phyloP scores from a whole-genome alignment of 2,113 vertebrate species.

The Nothocercus nigrocapillus region DNA sequence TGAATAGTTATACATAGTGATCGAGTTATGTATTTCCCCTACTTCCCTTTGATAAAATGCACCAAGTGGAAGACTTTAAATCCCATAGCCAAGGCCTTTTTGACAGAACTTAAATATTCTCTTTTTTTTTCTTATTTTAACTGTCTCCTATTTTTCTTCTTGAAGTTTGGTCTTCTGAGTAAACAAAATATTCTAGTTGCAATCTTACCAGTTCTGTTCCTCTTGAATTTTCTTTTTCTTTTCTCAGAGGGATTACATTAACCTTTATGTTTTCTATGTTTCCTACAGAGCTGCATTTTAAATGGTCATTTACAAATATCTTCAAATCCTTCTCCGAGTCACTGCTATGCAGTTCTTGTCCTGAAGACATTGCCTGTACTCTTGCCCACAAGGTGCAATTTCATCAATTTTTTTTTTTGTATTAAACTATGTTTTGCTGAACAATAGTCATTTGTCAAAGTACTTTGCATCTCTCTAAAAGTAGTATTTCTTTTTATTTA shows the following conservation, averaged over 20 bases:
- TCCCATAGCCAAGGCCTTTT: neutral
- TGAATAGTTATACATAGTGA: neutral
- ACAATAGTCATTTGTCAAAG: neutral
- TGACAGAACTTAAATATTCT: neutral
- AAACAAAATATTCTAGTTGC: neutral
- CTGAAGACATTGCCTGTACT: neutral
- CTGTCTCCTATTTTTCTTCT: neutral
- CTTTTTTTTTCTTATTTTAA: neutral
- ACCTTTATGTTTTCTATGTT: neutral
- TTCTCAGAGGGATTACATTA: neutral
- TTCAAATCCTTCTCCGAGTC: neutral
- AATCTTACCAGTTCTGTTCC: neutral
- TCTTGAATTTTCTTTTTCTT: neutral
- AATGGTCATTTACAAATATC: neutral
- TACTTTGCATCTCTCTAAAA: neutral
- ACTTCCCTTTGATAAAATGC: neutral
- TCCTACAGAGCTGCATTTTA: neutral
- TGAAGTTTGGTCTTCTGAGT: neutral
- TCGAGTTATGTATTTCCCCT: neutral
- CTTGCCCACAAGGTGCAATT: neutral
- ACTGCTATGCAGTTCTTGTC: neutral
- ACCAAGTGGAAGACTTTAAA: neutral
- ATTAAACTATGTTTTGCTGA: neutral
- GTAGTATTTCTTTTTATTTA: neutral
- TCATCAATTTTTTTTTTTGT: neutral